Evolutionary conservation across 1,140 invertebrate genomes (phyloP), one percentile per base, ranked within the genome.

Genomic region (Lysiphlebus fabarum): DNA sequence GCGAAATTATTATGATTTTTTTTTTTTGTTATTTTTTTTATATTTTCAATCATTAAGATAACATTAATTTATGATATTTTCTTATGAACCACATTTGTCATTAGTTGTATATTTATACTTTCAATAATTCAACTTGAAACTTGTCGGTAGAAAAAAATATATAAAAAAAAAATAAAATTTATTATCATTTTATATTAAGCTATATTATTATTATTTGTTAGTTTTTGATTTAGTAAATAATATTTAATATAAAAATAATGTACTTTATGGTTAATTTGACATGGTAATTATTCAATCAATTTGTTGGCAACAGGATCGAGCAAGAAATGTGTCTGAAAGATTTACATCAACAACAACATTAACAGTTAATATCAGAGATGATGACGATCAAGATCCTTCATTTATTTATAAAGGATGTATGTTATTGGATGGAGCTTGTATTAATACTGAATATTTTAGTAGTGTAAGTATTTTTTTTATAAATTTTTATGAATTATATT

Each of bases 341-440:
- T 81, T 91, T 36, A 90, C 90, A 1, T 86, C 88, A 38, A 92
- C 90, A 2, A 91, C 92, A 0, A 95, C 90, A 0, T 75, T 95
- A 50, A 92, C 89, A 0, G 88, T 95, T 0, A 90, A 91, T 65
- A 86, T 96, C 10, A 85, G 87, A 70, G 92, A 95, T 69, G 91
- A 91, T 34, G 92, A 95, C 66, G 92, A 95, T 72, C 89, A 93
- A 71, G 91, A 93, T 73, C 91, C 91, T 0, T 90, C 89, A 0
- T 93, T 93, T 67, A 89, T 92, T 44, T 92, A 93, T 72, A 85
- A 90, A 63, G 90, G 89, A 6, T 93, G 90, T 65, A 87, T 86
- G 67, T 75, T 89, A 2, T 81, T 87, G 49, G 89, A 92, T 65
- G 89, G 89, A 5, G 85, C 88, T 37, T 92, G 90, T 69, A 88